These are phyloP conservation scores for Phoebastria nigripes DNA, from an alignment of 2,797 vertebrate species.

Conservation along the genomic window DNA sequence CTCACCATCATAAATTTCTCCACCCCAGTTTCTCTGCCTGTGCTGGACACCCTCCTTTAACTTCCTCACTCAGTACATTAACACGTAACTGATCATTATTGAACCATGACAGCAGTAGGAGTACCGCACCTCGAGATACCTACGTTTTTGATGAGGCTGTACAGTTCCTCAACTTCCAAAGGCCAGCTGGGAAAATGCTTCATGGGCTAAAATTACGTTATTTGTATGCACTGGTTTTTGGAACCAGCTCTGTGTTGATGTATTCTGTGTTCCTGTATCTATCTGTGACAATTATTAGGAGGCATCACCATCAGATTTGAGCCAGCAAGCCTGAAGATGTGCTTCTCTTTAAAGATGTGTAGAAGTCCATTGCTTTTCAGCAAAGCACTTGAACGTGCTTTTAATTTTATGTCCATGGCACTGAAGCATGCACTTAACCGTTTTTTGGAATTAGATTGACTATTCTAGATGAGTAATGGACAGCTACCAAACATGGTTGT, in stretches of 20 bases:
- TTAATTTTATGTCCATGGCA: not conserved
- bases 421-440: not conserved
- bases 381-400: not conserved
- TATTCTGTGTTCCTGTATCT: not conserved
- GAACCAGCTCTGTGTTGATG: not conserved
- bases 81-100: not conserved
- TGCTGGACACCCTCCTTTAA: not conserved
- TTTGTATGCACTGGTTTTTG: not conserved
- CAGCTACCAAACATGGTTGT: not conserved
- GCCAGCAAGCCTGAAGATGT: not conserved
- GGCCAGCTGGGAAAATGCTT: not conserved
- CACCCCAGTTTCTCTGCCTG: not conserved
- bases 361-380: not conserved
- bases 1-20: not conserved
- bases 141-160: not conserved
- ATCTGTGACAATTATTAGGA: not conserved
- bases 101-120: not conserved
- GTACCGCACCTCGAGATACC: fast-evolving
- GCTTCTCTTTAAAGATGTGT: not conserved
- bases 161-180: not conserved
- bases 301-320: not conserved
- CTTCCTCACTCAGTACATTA: not conserved
- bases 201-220: not conserved
- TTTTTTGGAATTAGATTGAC: not conserved
- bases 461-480: not conserved